Evolutionary conservation across 2,113 vertebrate species (phyloP).

Genomic region (Alces alces): DNA sequence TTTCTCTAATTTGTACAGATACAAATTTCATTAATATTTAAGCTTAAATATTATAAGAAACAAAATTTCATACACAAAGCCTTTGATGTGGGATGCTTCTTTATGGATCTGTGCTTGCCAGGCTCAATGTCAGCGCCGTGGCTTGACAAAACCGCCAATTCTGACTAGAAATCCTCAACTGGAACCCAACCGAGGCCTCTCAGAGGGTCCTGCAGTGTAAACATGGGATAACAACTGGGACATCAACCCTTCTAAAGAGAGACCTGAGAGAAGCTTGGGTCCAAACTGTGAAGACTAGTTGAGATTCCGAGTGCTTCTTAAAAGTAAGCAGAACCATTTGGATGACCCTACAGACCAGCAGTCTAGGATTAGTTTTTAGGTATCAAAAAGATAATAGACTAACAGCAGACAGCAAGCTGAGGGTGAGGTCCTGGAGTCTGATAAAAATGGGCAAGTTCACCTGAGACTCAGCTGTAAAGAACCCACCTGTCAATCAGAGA

Average conservation of each 20-base stretch:
- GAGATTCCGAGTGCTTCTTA: not conserved
- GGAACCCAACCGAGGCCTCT: not conserved
- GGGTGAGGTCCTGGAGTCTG: not conserved
- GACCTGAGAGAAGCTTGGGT: not conserved
- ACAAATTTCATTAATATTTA: slow-evolving; percentile 65
- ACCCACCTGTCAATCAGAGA: not conserved
- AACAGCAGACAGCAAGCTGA: not conserved
- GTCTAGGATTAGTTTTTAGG: not conserved
- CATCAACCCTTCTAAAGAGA: not conserved
- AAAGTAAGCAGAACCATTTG: not conserved
- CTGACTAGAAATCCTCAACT: not conserved
- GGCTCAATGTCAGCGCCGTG: not conserved
- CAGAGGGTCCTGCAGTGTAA: not conserved
- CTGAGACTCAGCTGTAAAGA: not conserved
- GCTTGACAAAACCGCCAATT: not conserved
- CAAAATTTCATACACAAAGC: slow-evolving; percentile 22
- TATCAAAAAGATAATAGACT: not conserved
- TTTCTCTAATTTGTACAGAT: slow-evolving; percentile 58
- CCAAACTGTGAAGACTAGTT: not conserved
- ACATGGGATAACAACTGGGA: not conserved
- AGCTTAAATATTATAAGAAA: slow-evolving; percentile 46
- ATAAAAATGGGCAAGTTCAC: not conserved
- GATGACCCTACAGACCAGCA: not conserved
- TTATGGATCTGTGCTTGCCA: not conserved
- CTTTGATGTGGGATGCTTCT: not conserved